A percentile compares a stretch with the other conserved stretches of the same genome.
These are phyloP conservation scores for Synergus gifuensis DNA, from an alignment of 2,888 invertebrate species.

Conservation along the genomic window DNA sequence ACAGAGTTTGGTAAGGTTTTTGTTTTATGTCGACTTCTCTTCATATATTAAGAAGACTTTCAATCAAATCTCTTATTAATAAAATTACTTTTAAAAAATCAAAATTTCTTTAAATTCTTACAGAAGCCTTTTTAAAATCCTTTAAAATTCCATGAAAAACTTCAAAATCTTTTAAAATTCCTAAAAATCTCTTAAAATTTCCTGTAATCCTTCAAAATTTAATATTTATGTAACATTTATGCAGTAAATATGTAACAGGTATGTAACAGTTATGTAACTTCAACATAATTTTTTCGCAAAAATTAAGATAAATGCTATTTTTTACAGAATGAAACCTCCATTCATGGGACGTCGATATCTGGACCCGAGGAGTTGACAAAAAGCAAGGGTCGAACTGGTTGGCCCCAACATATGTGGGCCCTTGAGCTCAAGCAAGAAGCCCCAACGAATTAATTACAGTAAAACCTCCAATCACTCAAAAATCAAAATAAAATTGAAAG, in stretches of 20 bases:
- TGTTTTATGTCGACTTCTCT: neutral
- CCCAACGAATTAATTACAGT: constrained; percentile 68
- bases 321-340: constrained; percentile 72
- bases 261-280: neutral
- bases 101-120: too few relatives aligned
- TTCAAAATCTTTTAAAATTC: too few relatives aligned
- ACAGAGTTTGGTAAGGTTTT: constrained; percentile 62
- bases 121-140: too few relatives aligned
- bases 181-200: too few relatives aligned
- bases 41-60: too few relatives aligned
- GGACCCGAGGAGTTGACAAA: constrained; percentile 75
- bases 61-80: too few relatives aligned
- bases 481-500: neutral
- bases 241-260: neutral
- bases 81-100: too few relatives aligned
- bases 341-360: constrained; percentile 63
- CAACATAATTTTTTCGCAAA: neutral
- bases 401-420: constrained; percentile 99
- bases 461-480: neutral
- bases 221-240: neutral
- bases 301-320: constrained; percentile 3
- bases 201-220: too few relatives aligned
- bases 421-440: constrained; percentile 87
- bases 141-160: too few relatives aligned
- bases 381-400: constrained; percentile 94